Percentiles rank a stretch among this genome's conserved stretches.
Conservation (phyloP, 2,797 vertebrate species). For the Tapirus indicus region DNA sequence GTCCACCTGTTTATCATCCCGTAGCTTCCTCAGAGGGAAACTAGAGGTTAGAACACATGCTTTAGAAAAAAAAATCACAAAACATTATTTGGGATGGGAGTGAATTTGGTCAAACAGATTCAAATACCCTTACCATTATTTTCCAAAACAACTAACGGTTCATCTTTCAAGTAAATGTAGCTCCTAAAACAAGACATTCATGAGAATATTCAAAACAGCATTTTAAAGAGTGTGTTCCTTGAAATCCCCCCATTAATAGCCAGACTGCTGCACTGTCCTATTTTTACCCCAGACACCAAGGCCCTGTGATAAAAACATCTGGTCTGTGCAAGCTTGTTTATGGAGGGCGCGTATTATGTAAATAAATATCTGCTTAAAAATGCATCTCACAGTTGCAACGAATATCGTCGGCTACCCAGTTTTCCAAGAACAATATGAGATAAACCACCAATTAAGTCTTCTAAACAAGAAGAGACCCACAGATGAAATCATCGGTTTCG, state of each 20-base stretch:
- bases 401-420: neutral
- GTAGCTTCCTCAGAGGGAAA: neutral
- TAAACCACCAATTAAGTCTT: neutral
- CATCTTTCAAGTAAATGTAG: neutral
- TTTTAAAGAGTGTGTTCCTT: neutral
- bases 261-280: neutral
- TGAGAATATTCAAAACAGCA: neutral
- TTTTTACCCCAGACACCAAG: neutral
- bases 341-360: neutral
- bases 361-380: constrained; percentile 22
- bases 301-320: neutral
- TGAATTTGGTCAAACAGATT: neutral
- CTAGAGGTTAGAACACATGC: neutral
- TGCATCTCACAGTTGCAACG: neutral
- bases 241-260: neutral
- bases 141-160: neutral
- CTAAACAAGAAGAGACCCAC: neutral
- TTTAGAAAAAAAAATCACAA: neutral
- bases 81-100: neutral
- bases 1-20: neutral
- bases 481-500: rapidly evolving
- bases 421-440: neutral
- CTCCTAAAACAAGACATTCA: neutral
- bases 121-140: neutral
- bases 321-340: neutral